A percentile compares a stretch with the other conserved stretches of the same genome.
These are phyloP conservation scores for Rallus crepitans DNA, from an alignment of 2,797 vertebrate species.

Conservation along the genomic window DNA sequence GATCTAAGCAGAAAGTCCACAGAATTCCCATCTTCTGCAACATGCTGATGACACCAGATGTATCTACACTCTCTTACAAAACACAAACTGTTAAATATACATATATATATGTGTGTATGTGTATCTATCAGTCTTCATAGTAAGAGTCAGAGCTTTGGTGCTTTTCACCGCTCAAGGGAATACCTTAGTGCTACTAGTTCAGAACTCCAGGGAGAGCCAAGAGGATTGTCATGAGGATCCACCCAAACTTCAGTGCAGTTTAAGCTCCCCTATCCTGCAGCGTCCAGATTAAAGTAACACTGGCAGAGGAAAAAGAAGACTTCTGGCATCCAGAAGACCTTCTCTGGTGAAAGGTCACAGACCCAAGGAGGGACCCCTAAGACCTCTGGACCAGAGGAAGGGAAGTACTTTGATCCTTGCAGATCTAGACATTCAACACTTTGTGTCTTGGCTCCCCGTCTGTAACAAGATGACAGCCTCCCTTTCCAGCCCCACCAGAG, in stretches of 20 bases:
- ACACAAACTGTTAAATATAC: background rate
- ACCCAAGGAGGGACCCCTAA: background rate
- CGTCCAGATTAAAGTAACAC: background rate
- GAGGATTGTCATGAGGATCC: background rate
- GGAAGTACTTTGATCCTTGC: background rate
- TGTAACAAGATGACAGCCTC: background rate
- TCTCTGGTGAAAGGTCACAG: background rate
- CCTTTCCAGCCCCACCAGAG: background rate
- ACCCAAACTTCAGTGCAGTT: background rate
- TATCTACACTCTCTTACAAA: background rate
- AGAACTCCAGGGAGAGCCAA: background rate
- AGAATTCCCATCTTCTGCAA: background rate
- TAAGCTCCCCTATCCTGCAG: background rate
- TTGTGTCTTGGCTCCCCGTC: background rate
- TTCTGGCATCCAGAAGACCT: background rate
- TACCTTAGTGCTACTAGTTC: background rate
- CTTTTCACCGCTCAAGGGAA: background rate
- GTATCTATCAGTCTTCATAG: background rate
- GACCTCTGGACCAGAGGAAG: background rate
- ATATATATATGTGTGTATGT: background rate
- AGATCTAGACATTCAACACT: background rate
- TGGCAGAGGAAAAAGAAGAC: background rate
- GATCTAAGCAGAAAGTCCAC: background rate
- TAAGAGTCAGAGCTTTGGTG: background rate
- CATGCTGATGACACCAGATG: background rate